A percentile compares a stretch with the other conserved stretches of the same genome.
These are phyloP conservation scores for Drosophila histrio DNA, from an alignment of 2,888 invertebrate species.

Conservation along the genomic window DNA sequence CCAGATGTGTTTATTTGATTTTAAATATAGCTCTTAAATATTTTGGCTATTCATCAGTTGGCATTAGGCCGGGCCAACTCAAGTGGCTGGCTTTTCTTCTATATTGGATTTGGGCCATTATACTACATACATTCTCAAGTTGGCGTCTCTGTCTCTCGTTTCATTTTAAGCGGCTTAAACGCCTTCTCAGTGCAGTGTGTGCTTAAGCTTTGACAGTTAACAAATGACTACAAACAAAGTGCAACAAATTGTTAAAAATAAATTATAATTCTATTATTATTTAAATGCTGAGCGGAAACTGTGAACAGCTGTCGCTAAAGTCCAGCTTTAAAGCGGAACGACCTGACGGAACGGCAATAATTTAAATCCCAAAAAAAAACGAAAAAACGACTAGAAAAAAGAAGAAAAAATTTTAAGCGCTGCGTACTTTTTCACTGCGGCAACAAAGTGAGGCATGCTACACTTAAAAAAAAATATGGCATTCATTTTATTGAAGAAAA, in stretches of 20 bases:
- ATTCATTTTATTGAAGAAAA: too few species aligned
- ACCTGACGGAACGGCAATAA: conserved; percentile 48
- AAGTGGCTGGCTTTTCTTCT: conserved; percentile 48
- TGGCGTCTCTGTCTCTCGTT: conserved; percentile 7
- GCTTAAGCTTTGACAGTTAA: conserved; percentile 67
- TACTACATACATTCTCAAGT: conserved; percentile 42
- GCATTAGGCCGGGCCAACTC: conserved; percentile 47
- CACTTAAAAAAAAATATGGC: too few species aligned
- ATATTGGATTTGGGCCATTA: conserved; percentile 37
- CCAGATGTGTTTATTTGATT: conserved; percentile 78
- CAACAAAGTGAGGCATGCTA: conserved; percentile 11
- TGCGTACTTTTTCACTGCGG: conserved; percentile 71
- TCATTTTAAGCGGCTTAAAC: conserved; percentile 72
- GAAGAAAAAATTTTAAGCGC: too few species aligned
- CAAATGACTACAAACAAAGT: conserved; percentile 81
- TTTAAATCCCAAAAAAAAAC: conserved; percentile 42
- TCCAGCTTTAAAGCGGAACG: conserved; percentile 58
- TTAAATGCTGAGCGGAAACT: conserved; percentile 74
- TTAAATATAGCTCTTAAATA: conserved; percentile 78
- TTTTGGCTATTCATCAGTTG: conserved; percentile 69
- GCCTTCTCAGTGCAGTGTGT: conserved; percentile 57
- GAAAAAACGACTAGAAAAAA: too few species aligned
- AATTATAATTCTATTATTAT: conserved; percentile 78
- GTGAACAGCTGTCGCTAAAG: conserved; percentile 59
- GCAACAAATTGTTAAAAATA: conserved; percentile 78